phyloP scores from a whole-genome alignment of 2,888 invertebrate species.

The Drosophila borborema region DNA sequence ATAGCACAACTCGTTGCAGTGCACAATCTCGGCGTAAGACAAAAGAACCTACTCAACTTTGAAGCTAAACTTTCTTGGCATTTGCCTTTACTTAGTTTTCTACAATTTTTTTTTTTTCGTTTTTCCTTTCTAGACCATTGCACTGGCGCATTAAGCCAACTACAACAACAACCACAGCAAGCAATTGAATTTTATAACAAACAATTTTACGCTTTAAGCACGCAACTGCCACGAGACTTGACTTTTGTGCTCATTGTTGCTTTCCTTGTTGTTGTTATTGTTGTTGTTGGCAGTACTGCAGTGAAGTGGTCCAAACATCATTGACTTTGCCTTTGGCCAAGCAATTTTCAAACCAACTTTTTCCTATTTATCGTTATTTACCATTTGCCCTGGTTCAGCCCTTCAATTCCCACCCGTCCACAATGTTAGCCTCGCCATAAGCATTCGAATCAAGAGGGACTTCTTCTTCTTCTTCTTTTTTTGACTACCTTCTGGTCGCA shows the following conservation, averaged over 20 bases:
- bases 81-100: slow-evolving; percentile 6
- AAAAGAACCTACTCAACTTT: slow-evolving; percentile 44
- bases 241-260: slow-evolving; percentile 54
- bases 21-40: slow-evolving; percentile 47
- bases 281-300: slow-evolving; percentile 48
- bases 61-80: slow-evolving; percentile 59
- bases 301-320: slow-evolving; percentile 68
- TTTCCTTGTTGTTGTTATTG: slow-evolving; percentile 43
- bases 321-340: slow-evolving; percentile 75
- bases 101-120: slow-evolving; percentile 9
- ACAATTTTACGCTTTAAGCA: slow-evolving; percentile 79
- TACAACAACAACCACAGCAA: slow-evolving; percentile 26
- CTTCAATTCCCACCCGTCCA: neutral
- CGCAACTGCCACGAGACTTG: slow-evolving; percentile 56
- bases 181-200: slow-evolving; percentile 79
- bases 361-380: slow-evolving; percentile 76
- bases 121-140: slow-evolving; percentile 51
- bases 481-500: slow-evolving; percentile 31
- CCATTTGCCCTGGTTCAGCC: slow-evolving; percentile 53
- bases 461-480: slow-evolving; percentile 10
- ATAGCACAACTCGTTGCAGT: slow-evolving; percentile 45
- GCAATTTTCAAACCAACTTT: slow-evolving; percentile 67
- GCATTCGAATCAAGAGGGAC: slow-evolving; percentile 46
- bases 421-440: slow-evolving; percentile 42
- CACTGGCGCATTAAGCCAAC: slow-evolving; percentile 58